Evolutionary conservation across 2,113 vertebrate genomes (phyloP).

Genomic region (Amphiprion percula): DNA sequence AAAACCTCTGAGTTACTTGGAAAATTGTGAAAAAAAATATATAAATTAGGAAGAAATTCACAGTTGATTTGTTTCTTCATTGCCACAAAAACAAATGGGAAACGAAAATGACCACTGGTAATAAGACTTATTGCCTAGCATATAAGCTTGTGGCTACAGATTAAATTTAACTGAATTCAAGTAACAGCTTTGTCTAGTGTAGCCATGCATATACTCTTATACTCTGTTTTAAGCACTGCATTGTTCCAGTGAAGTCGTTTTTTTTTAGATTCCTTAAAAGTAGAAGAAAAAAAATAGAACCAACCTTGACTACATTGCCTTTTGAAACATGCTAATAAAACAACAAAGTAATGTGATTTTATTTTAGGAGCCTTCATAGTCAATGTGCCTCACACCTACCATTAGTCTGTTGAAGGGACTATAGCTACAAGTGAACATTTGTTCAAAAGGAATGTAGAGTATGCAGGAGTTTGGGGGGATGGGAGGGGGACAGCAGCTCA

Average conservation of each 20-base stretch:
- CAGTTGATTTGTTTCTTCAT: not conserved
- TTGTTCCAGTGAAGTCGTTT: not conserved
- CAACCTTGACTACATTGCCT: not conserved
- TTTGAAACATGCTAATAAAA: not conserved
- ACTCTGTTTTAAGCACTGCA: not conserved
- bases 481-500: slow-evolving; percentile 80
- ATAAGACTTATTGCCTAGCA: not conserved
- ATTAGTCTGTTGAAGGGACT: slow-evolving; percentile 86
- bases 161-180: not conserved
- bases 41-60: not conserved
- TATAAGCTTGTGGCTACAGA: slow-evolving; percentile 23
- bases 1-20: slow-evolving; percentile 14
- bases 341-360: slow-evolving; percentile 21
- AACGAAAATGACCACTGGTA: slow-evolving; percentile 20
- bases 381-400: slow-evolving; percentile 73
- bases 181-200: not conserved
- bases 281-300: not conserved
- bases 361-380: slow-evolving; percentile 58
- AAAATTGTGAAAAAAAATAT: not conserved
- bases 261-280: not conserved
- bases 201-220: too few relatives aligned
- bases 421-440: slow-evolving; percentile 93
- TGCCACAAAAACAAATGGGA: slow-evolving; percentile 28
- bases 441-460: slow-evolving; percentile 90
- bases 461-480: slow-evolving; percentile 86